Evolutionary conservation across 2,888 invertebrate genomes (phyloP).

Genomic region (Oligia strigilis): DNA sequence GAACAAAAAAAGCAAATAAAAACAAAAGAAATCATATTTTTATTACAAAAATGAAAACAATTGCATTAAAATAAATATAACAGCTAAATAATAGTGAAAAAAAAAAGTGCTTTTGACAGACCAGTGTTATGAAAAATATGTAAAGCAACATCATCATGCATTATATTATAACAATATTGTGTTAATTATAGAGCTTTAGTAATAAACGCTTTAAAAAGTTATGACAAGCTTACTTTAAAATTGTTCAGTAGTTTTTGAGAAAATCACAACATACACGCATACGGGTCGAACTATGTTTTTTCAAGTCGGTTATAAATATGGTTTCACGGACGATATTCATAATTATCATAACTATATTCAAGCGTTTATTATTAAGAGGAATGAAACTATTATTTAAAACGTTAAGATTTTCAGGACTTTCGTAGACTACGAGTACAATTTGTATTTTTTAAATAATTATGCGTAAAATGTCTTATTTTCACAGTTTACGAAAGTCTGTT

Average conservation of each 20-base stretch:
- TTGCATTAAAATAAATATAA: constrained; percentile 74
- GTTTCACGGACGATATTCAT: background rate
- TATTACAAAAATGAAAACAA: constrained; percentile 44
- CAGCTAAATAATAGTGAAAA: constrained; percentile 81
- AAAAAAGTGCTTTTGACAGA: constrained; percentile 69
- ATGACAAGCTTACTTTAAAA: background rate
- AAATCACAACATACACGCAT: background rate
- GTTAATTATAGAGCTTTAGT: constrained; percentile 13
- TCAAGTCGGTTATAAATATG: background rate
- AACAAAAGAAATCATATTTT: constrained; percentile 23
- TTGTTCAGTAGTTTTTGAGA: background rate
- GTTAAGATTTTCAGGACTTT: constrained; percentile 13
- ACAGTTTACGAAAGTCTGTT: constrained; percentile 34
- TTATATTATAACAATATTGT: constrained; percentile 31
- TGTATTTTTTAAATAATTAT: background rate
- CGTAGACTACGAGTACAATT: background rate
- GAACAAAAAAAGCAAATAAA: constrained; percentile 19
- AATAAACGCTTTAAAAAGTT: constrained; percentile 2
- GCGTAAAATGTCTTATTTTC: background rate
- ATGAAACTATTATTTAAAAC: background rate
- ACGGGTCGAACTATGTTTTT: background rate
- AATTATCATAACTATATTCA: background rate
- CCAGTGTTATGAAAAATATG: constrained; percentile 61
- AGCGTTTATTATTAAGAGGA: background rate
- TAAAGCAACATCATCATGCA: constrained; percentile 67